Evolutionary conservation across 2,797 vertebrate species (phyloP).

Genomic region (Brachyalestes nurse): DNA sequence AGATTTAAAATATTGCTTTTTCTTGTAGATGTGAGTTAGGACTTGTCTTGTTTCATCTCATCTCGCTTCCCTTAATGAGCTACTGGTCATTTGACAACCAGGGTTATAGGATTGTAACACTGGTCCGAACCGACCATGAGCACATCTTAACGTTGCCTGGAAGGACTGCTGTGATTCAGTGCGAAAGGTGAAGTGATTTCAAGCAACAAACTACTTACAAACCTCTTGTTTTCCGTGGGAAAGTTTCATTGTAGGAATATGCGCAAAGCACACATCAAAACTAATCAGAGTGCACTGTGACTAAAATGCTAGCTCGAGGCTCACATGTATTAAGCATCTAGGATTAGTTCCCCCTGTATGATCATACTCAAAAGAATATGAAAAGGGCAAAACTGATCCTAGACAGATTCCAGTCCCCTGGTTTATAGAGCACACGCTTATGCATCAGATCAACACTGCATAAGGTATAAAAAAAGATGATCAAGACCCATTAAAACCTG

Average conservation of each 20-base stretch:
- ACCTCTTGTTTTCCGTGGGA: slow-evolving; percentile 7
- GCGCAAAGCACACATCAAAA: slow-evolving; percentile 45
- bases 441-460: slow-evolving; percentile 25
- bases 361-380: slow-evolving; percentile 47
- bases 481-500: slow-evolving; percentile 21
- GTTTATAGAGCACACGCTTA: slow-evolving; percentile 10
- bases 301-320: slow-evolving; percentile 43
- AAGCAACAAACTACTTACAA: slow-evolving; percentile 11
- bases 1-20: slow-evolving; percentile 38
- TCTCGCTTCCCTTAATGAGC: neutral
- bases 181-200: slow-evolving; percentile 28
- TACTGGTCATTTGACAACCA: slow-evolving; percentile 2
- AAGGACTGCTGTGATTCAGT: slow-evolving; percentile 35
- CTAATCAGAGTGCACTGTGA: slow-evolving; percentile 69
- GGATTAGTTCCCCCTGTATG: slow-evolving; percentile 14
- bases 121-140: slow-evolving; percentile 21
- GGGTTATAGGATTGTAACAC: neutral
- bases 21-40: slow-evolving; percentile 7
- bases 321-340: slow-evolving; percentile 24
- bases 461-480: slow-evolving; percentile 22
- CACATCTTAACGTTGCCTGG: slow-evolving; percentile 8
- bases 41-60: slow-evolving; percentile 8
- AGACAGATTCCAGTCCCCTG: slow-evolving; percentile 14
- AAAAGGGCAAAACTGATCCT: slow-evolving; percentile 44
- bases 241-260: slow-evolving; percentile 33